These are phyloP conservation scores for Lottia gigantea DNA, from an alignment of 2,888 invertebrate species.

Conservation along the genomic window DNA sequence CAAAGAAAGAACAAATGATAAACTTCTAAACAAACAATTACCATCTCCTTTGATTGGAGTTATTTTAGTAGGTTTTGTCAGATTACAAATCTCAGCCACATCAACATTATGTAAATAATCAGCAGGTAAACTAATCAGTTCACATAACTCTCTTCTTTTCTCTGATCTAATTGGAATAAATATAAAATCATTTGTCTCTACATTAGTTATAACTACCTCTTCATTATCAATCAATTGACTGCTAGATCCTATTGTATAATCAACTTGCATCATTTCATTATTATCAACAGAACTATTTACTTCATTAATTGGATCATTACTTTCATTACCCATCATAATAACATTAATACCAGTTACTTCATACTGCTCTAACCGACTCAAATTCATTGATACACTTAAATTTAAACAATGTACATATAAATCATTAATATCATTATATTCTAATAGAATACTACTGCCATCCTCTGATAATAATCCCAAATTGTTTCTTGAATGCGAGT, in stretches of 20 bases:
- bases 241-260: no score
- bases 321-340: no score
- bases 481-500: not conserved
- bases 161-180: not conserved
- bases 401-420: not conserved
- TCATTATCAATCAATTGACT: not conserved
- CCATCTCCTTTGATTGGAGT: not conserved
- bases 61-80: not conserved
- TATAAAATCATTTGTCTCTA: not conserved
- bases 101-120: not conserved
- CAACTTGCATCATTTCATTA: no score
- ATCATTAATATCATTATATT: slow-evolving; percentile 3
- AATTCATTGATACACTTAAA: not conserved
- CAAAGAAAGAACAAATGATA: not conserved
- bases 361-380: not conserved
- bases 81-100: not conserved
- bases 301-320: not conserved
- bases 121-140: not conserved
- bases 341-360: slow-evolving; percentile 7
- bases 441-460: not conserved
- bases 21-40: not conserved
- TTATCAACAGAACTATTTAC: no score
- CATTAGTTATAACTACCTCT: not conserved
- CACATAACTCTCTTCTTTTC: not conserved
- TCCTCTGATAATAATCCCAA: not conserved